Conservation (phyloP, 2,797 vertebrate genomes). For the Schizopygopsis malacanthus region DNA sequence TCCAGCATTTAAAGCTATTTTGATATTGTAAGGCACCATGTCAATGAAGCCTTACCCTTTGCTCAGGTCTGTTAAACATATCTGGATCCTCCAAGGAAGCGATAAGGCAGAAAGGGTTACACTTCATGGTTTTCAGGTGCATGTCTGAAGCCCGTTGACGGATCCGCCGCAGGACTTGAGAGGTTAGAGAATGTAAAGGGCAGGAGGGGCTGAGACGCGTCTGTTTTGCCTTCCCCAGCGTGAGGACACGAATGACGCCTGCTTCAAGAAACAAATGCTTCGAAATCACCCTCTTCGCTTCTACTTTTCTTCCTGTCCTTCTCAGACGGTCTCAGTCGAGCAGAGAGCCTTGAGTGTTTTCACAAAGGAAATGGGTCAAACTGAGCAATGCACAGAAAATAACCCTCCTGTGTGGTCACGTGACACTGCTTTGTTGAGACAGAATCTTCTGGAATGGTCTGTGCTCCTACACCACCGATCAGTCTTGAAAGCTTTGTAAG, state of each 20-base stretch:
- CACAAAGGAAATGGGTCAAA: constrained; percentile 43
- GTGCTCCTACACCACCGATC: constrained; percentile 1
- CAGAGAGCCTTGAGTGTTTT: constrained; percentile 18
- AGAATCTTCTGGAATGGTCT: constrained; percentile 44
- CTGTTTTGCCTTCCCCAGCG: constrained; percentile 63
- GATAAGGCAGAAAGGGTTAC: constrained; percentile 84
- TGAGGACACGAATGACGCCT: constrained; percentile 49
- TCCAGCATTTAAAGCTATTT: neutral
- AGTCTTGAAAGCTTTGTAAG: constrained; percentile 30
- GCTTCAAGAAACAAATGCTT: constrained; percentile 44
- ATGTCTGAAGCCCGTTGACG: constrained; percentile 66
- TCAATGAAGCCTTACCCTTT: constrained; percentile 80
- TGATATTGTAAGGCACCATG: neutral
- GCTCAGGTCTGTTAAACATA: constrained; percentile 85
- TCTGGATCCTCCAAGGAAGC: constrained; percentile 86
- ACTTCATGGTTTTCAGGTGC: constrained; percentile 81
- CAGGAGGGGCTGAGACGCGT: constrained; percentile 57
- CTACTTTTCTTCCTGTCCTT: neutral
- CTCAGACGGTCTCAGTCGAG: neutral
- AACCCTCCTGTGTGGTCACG: neutral
- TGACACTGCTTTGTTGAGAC: neutral
- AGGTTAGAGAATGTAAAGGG: constrained; percentile 56
- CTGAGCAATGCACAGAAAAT: neutral
- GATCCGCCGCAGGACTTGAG: constrained; percentile 58
- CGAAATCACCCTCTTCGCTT: neutral